These are phyloP conservation scores for Ophonus ardosiacus DNA, from an alignment of 2,888 invertebrate species.

Conservation along the genomic window DNA sequence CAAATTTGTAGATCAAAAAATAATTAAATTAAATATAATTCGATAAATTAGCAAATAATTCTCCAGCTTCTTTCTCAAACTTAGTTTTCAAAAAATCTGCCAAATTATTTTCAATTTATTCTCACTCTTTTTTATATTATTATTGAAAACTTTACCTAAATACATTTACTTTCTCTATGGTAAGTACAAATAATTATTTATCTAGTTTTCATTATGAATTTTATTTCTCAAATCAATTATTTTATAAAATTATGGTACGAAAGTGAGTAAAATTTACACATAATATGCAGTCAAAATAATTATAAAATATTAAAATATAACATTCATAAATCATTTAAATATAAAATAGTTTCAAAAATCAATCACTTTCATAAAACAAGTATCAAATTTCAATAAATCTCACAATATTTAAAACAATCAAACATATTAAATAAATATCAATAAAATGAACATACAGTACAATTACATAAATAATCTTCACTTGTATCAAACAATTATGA, in stretches of 20 bases:
- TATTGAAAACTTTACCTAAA: too few species aligned
- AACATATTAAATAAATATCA: neutral
- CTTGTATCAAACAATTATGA: conserved; percentile 51
- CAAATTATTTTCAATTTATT: too few species aligned
- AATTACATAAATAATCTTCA: conserved; percentile 40
- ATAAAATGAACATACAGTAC: conserved; percentile 17
- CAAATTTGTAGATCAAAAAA: too few species aligned
- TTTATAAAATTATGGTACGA: conserved; percentile 53
- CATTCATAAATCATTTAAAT: conserved; percentile 4
- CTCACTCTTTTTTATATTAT: too few species aligned
- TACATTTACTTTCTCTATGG: too few species aligned
- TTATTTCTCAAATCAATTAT: neutral
- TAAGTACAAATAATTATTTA: too few species aligned
- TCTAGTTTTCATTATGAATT: neutral
- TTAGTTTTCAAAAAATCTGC: too few species aligned
- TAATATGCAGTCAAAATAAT: conserved; percentile 16
- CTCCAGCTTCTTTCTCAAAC: too few species aligned
- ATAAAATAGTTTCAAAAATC: neutral
- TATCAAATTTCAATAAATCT: neutral
- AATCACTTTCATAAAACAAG: conserved; percentile 10
- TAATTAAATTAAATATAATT: too few species aligned
- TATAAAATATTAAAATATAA: conserved; percentile 41
- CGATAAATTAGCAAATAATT: too few species aligned
- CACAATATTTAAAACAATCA: conserved; percentile 1
- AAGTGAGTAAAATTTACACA: conserved; percentile 60